phyloP scores from a whole-genome alignment of 2,113 vertebrate genomes.

The Microtus pennsylvanicus region DNA sequence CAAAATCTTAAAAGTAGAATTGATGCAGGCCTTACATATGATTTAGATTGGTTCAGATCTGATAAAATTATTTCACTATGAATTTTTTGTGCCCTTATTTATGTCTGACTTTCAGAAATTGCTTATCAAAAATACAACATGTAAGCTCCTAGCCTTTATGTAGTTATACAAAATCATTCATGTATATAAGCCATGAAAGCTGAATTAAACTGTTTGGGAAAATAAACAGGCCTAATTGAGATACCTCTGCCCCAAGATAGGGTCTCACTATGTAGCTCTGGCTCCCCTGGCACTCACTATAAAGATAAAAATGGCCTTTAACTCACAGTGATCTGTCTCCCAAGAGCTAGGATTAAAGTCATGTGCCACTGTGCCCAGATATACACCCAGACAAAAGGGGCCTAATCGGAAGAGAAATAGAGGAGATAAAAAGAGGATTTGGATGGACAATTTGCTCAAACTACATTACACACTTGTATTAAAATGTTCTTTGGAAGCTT shows the following conservation, averaged over 20 bases:
- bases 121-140: too few relatives aligned
- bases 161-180: neutral
- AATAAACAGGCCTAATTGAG: neutral
- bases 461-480: neutral
- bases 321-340: neutral
- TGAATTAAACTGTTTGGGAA: neutral
- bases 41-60: neutral
- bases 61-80: neutral
- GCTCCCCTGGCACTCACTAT: neutral
- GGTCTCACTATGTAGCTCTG: neutral
- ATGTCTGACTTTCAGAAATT: neutral
- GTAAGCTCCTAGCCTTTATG: neutral
- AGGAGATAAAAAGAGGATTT: too few relatives aligned
- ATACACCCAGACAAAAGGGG: neutral
- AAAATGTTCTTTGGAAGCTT: neutral
- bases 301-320: neutral
- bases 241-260: neutral
- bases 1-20: neutral
- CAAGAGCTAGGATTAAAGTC: neutral
- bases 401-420: neutral
- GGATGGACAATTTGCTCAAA: neutral
- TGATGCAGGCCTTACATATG: fast-evolving
- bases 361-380: neutral
- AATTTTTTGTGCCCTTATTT: neutral
- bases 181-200: neutral